phyloP scores from a whole-genome alignment of 2,888 invertebrate species.

The Phragmatobia fuliginosa region DNA sequence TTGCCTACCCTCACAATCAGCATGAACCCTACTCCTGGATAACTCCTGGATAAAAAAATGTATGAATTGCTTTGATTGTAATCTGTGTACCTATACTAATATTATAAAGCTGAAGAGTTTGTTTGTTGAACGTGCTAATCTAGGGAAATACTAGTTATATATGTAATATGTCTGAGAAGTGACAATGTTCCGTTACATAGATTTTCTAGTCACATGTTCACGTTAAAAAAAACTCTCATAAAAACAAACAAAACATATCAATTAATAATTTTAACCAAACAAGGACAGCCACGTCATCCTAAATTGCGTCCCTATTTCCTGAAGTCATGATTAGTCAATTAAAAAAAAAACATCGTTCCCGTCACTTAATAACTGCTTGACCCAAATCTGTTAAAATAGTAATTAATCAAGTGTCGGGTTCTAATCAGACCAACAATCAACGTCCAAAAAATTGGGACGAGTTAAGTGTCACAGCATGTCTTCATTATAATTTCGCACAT shows the following conservation, averaged over 20 bases:
- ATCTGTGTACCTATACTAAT: too few relatives aligned
- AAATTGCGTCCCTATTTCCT: conserved; percentile 14
- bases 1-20: too few relatives aligned
- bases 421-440: conserved; percentile 47
- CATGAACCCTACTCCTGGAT: too few relatives aligned
- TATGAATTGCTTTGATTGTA: neutral
- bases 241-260: neutral
- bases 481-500: conserved; percentile 55
- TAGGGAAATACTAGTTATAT: too few relatives aligned
- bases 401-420: conserved; percentile 48
- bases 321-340: conserved; percentile 25
- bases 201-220: neutral
- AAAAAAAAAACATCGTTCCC: conserved; percentile 31
- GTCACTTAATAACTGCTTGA: conserved; percentile 35
- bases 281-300: conserved; percentile 1
- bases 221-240: neutral
- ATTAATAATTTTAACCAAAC: neutral
- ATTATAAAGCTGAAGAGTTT: too few relatives aligned
- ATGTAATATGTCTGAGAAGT: neutral
- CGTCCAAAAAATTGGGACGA: conserved; percentile 51
- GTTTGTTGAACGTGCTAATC: too few relatives aligned
- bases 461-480: conserved; percentile 49
- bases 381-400: conserved; percentile 41
- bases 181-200: neutral
- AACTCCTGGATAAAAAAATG: too few relatives aligned